A percentile compares a stretch with the other conserved stretches of the same genome.
phyloP scores from a whole-genome alignment of 1,140 invertebrate genomes.

The Drosophila sulfurigaster region DNA sequence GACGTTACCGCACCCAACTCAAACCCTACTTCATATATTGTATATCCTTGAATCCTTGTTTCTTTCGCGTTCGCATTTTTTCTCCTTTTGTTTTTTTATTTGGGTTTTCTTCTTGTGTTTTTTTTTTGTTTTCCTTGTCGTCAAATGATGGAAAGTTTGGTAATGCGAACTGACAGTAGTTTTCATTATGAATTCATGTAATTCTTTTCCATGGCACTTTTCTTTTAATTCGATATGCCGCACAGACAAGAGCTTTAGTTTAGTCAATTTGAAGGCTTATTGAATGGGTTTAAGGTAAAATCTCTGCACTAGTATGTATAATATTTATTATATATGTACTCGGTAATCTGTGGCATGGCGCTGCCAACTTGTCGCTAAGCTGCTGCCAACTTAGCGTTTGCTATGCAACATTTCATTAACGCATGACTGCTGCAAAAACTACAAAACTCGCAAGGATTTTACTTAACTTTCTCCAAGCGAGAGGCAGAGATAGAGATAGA shows the following conservation, averaged over 20 bases:
- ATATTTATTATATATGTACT: not conserved
- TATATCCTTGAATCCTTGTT: constrained; percentile 15
- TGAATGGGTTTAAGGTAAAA: no score
- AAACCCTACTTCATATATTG: constrained; percentile 45
- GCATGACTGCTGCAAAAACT: not conserved
- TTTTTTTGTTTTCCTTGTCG: not conserved
- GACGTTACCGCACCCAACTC: constrained; percentile 67
- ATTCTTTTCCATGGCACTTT: constrained; percentile 28
- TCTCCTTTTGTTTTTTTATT: constrained; percentile 6
- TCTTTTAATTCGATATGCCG: constrained; percentile 19
- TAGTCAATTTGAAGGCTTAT: not conserved
- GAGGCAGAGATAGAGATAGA: no score
- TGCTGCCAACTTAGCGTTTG: constrained; percentile 5
- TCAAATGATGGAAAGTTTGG: constrained; percentile 70
- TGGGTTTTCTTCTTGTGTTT: not conserved
- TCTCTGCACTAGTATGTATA: no score
- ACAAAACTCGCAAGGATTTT: not conserved
- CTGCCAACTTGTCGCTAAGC: constrained; percentile 11
- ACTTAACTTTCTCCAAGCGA: not conserved
- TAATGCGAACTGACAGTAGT: constrained; percentile 71
- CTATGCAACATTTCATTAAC: not conserved
- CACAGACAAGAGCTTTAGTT: not conserved
- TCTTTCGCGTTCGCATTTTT: constrained; percentile 19
- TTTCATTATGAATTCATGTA: constrained; percentile 71
- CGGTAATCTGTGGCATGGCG: not conserved